Evolutionary conservation across 2,797 vertebrate species (phyloP), one percentile per base, ranked within the genome.

Genomic region (Onychomys arenicola): DNA sequence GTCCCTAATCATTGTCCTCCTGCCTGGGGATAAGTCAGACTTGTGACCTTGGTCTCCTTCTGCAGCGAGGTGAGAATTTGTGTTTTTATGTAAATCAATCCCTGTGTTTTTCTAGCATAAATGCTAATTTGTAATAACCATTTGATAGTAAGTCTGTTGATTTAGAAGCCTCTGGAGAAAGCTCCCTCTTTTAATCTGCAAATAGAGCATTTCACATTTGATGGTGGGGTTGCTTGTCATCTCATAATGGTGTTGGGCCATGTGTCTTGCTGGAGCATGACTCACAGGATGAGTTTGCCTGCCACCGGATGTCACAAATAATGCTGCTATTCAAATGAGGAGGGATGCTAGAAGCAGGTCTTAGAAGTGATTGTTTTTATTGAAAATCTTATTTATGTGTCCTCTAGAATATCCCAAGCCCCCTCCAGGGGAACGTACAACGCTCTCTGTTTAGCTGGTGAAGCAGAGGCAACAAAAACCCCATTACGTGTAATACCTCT

Each of bases 401-500:
- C 82, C 19, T 90, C 81, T 37, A 93, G 76, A 97, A 92, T 90
- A 96, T 80, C 94, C 75, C 37, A 93, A 73, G 46, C 43, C 57
- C 80, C 76, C 67, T 96, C 55, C 29, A 96, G 76, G 93, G 95
- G 61, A 75, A 88, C 88, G 92, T 1, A 77, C 93, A 93, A 61
- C 80, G 29, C 52, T 93, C 81, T 69, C 75, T 94, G 84, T 90
- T 96, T 95, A 57, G 75, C 52, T 73, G 63, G 55, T 69, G n/a
- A 98, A 69, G 76, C 43, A 29, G 67, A 92, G n/a, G 63, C 93
- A 96, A 93, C 93, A 96, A 98, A 97, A 95, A 27, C 25, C 43
- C 90, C 49, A 93, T 95, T 97, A 94, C 85, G 65, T 85, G 17
- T 83, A 93, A 96, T 96, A 80, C 86, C 84, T 76, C 81, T 86